phyloP scores from a whole-genome alignment of 2,797 vertebrate species.

The Danio albolineatus region DNA sequence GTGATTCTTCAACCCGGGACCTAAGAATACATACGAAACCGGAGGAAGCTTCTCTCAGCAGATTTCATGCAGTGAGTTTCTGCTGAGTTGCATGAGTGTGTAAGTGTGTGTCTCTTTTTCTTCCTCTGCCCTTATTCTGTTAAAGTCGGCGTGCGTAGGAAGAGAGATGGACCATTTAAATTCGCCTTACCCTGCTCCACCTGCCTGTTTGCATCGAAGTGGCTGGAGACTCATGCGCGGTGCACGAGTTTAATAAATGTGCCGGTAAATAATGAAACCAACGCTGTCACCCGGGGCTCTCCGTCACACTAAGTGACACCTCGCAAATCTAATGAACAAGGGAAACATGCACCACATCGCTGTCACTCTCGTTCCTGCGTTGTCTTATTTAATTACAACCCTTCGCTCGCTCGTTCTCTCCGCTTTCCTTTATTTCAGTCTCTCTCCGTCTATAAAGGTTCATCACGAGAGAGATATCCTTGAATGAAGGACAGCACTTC shows the following conservation, averaged over 20 bases:
- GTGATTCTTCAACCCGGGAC: slow-evolving; percentile 34
- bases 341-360: slow-evolving; percentile 15
- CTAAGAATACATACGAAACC: slow-evolving; percentile 34
- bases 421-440: slow-evolving; percentile 38
- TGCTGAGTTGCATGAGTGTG: slow-evolving; percentile 53
- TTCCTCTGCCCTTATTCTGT: slow-evolving; percentile 60
- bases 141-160: slow-evolving; percentile 49
- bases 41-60: slow-evolving; percentile 47
- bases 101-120: slow-evolving; percentile 40
- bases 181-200: slow-evolving; percentile 60
- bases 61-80: slow-evolving; percentile 39
- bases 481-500: slow-evolving; percentile 36
- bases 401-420: slow-evolving; percentile 20
- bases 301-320: slow-evolving; percentile 54
- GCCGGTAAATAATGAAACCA: slow-evolving; percentile 41
- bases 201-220: slow-evolving; percentile 33
- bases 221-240: slow-evolving; percentile 19
- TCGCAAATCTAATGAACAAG: slow-evolving; percentile 41
- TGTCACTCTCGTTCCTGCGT: slow-evolving; percentile 27
- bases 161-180: slow-evolving; percentile 60
- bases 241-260: slow-evolving; percentile 41
- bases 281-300: slow-evolving; percentile 7
- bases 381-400: slow-evolving; percentile 34
- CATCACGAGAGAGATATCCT: slow-evolving; percentile 37
- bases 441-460: slow-evolving; percentile 33